Conservation (phyloP, 2,113 vertebrate species). For the Dipodomys ordii region DNA sequence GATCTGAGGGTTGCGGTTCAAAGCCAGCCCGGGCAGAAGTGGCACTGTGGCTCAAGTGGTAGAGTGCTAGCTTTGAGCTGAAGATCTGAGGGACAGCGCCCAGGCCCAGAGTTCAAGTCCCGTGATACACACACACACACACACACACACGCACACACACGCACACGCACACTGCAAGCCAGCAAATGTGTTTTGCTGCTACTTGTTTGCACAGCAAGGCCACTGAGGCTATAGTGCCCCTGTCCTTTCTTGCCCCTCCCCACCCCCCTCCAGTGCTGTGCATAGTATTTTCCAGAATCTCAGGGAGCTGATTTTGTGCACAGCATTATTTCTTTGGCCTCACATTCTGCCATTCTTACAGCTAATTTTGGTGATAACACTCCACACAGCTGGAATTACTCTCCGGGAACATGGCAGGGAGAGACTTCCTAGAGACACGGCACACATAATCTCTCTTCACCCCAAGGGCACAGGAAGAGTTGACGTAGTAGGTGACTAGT, state of each 20-base stretch:
- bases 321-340: constrained; percentile 49
- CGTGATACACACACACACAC: too few relatives aligned
- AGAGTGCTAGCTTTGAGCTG: too few relatives aligned
- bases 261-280: background rate
- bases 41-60: too few relatives aligned
- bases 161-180: background rate
- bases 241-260: background rate
- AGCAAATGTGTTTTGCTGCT: background rate
- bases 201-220: background rate
- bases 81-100: too few relatives aligned
- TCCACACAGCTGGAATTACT: constrained; percentile 47
- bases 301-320: background rate
- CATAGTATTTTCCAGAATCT: constrained; percentile 10
- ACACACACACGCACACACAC: too few relatives aligned
- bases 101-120: too few relatives aligned
- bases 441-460: constrained; percentile 19
- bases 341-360: background rate
- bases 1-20: too few relatives aligned
- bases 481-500: constrained; percentile 55
- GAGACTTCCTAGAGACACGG: constrained; percentile 25
- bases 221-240: background rate
- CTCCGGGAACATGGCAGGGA: constrained; percentile 2
- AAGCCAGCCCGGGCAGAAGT: too few relatives aligned
- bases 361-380: background rate
- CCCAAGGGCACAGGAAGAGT: constrained; percentile 54